Percentiles rank a stretch among this genome's conserved stretches.
These are phyloP conservation scores for Notocelia uddmanniana DNA, from an alignment of 2,888 invertebrate species.

Conservation along the genomic window DNA sequence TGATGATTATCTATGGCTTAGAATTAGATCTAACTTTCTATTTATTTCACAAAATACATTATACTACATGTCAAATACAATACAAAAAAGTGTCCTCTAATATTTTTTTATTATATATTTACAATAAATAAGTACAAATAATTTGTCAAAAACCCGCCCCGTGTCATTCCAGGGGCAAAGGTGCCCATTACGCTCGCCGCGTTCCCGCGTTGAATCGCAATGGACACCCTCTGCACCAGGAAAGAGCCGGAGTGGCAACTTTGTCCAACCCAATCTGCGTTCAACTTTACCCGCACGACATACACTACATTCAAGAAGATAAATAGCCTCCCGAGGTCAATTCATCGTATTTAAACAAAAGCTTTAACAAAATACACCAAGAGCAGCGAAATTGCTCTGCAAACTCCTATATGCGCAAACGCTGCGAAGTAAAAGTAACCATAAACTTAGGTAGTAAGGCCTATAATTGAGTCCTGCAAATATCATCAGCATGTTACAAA, in stretches of 20 bases:
- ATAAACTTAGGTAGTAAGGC: neutral
- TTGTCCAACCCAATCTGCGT: neutral
- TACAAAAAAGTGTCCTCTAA: too few relatives aligned
- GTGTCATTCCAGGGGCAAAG: too few relatives aligned
- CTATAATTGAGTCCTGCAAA: neutral
- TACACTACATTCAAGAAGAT: slow-evolving; percentile 4
- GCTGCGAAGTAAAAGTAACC: neutral
- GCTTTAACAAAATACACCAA: neutral
- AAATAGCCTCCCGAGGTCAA: slow-evolving; percentile 9
- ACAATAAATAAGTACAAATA: too few relatives aligned
- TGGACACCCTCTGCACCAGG: too few relatives aligned
- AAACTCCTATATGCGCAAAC: neutral
- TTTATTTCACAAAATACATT: too few relatives aligned
- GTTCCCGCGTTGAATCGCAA: too few relatives aligned
- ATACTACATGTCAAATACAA: too few relatives aligned
- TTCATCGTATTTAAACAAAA: slow-evolving; percentile 8
- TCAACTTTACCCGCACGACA: slow-evolving; percentile 2
- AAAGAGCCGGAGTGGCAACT: neutral
- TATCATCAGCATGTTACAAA: neutral
- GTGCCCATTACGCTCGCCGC: too few relatives aligned
- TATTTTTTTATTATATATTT: too few relatives aligned
- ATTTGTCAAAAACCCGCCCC: too few relatives aligned
- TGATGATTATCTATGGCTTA: too few relatives aligned
- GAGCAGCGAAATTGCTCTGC: neutral
- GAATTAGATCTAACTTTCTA: too few relatives aligned